These are phyloP conservation scores for Athalia cordata DNA, from an alignment of 2,888 invertebrate genomes.

Conservation along the genomic window DNA sequence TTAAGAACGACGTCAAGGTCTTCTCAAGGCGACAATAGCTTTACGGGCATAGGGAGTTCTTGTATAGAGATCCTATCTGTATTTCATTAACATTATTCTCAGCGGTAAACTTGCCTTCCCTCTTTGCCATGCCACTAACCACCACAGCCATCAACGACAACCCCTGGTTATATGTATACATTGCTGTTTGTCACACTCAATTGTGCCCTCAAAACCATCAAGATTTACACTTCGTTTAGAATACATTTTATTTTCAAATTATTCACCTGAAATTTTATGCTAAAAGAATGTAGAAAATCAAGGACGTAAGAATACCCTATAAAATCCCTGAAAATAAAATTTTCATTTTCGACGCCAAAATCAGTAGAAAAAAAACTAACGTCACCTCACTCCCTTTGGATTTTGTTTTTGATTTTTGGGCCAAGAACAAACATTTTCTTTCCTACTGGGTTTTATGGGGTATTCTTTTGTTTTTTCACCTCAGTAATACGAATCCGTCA, in stretches of 20 bases:
- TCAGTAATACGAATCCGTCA: too few relatives aligned
- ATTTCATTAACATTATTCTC: conserved; percentile 74
- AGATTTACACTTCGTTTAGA: conserved; percentile 44
- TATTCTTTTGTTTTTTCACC: too few relatives aligned
- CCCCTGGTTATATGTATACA: too few relatives aligned
- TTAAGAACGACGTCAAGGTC: conserved; percentile 38
- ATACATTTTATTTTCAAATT: conserved; percentile 12
- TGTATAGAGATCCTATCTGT: conserved; percentile 72
- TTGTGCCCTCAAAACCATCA: conserved; percentile 59
- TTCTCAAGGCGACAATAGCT: conserved; percentile 61
- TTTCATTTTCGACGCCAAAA: too few relatives aligned
- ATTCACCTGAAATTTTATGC: not conserved
- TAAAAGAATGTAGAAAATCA: too few relatives aligned
- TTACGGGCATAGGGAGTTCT: conserved; percentile 57
- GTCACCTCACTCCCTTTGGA: too few relatives aligned
- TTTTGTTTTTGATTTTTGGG: too few relatives aligned
- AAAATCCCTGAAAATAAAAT: too few relatives aligned
- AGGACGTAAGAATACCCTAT: too few relatives aligned
- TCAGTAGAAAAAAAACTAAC: too few relatives aligned
- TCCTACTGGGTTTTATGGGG: too few relatives aligned
- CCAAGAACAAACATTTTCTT: too few relatives aligned
- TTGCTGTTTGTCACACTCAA: conserved; percentile 53
- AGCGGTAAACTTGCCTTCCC: conserved; percentile 61
- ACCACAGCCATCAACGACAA: not conserved
- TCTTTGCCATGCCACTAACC: conserved; percentile 50